Base-by-base conservation (phyloP, 2,113 vertebrate species). In the Sitta europaea region DNA sequence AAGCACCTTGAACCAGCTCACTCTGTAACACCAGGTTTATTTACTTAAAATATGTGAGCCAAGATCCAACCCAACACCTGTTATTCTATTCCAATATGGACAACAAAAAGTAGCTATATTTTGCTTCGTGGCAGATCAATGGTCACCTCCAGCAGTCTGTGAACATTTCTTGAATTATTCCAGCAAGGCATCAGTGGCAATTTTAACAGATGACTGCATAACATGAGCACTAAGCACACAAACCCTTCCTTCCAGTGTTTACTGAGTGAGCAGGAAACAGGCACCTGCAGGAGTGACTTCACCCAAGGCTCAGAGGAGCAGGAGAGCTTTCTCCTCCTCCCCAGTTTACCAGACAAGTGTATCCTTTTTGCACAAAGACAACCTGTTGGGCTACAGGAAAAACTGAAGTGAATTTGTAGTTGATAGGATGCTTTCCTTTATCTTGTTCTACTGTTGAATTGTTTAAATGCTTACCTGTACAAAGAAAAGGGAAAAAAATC, bases 141-240 rank as follows among this genome's bases (percentile, higher is more conserved):
- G 9, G 14, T 79, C 54, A 89, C 24, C 40, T 68, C 55, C 57
- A 65, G 16, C 23, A 43, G 36, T 1, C 45, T 35, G 17, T 11
- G 25, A 83, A 31, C 6, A 35, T 57, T 89, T 53, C 53, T 75
- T 21, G 14, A 42, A 57, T 43, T 47, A 59, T 47, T 91, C 55
- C 42, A 77, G 88, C 55, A 57, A 5, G 57, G 45, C 31, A 28
- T 31, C 40, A 80, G 51, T 20, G 40, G 31, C n/a, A 59, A 38
- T 70, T 55, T 43, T 43, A 80, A 51, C 2, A 24, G 14, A 50
- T 3, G 10, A 89, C 1, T 65, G 36, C 28, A 20, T 14, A 67
- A 59, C 0, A 3, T 23, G 59, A 63, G 8, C 7, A 72, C 3
- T 2, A 83, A 86, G 1, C 2, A 29, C 28, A 17, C 0, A 0